Evolutionary conservation across 1,140 invertebrate genomes (phyloP), one percentile per base, ranked within the genome.

Genomic region (Chlorops oryzae): DNA sequence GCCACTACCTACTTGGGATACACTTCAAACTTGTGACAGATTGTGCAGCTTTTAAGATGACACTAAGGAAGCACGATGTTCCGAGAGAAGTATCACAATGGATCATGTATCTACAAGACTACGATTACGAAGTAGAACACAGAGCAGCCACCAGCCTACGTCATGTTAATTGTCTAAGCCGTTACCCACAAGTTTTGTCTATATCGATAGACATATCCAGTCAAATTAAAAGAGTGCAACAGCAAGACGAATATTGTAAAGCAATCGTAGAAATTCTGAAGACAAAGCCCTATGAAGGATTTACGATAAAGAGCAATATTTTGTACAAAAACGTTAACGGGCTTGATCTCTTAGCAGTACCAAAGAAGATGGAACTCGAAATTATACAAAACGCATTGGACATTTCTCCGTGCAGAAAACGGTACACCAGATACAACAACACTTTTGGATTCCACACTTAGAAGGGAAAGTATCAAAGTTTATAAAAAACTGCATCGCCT

Each of bases 141-240:
- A 21, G 22, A 41, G n/a, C 47, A 20, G 47, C 6, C 3, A 12
- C 37, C 3, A 7, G 5, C 15, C 61, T 0, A 63, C 59, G 51
- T 5, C 66, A 72, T 47, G 71, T 73, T 1, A 72, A 73, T 58
- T 64, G 53, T 47, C 41, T 76, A 1, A 75, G 71, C 47, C 50
- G 71, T 50, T 59, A 67, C 45, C 66, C 67, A 17, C 50, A 59
- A 7, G 52, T 59, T 22, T 15, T 37, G 5, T 10, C 12, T 9
- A 51, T 58, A 17, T 37, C 32, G 10, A 27, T 45, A 7, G 43
- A 28, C 34, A 20, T 50, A 5, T 18, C 25, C 3, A 23, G 10
- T 12, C 4, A 17, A 18, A 3, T 53, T 7, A 18, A n/a, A 42
- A 21, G 12, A 21, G 38, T 32, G 1, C 52, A 55, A 18, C 28